Percentiles rank a stretch among this genome's conserved stretches.
phyloP scores from a whole-genome alignment of 2,797 vertebrate species.

The Furcifer pardalis region DNA sequence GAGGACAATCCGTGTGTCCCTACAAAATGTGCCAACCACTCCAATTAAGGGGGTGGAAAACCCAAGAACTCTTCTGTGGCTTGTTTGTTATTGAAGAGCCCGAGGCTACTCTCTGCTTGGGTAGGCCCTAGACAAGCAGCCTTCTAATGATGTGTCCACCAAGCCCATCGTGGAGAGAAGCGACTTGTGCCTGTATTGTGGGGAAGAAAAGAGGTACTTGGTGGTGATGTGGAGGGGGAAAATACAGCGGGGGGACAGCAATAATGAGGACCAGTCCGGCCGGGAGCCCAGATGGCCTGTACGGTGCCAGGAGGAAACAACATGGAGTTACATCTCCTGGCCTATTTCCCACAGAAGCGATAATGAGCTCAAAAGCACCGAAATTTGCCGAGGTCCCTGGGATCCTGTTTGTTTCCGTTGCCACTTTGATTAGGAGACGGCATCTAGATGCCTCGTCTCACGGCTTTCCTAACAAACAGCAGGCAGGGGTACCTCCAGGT shows the following conservation, averaged over 20 bases:
- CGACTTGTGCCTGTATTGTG: no score
- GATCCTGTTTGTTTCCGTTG: neutral
- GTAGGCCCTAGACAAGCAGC: slow-evolving; percentile 68
- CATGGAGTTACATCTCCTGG: slow-evolving; percentile 20
- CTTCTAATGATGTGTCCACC: slow-evolving; percentile 69
- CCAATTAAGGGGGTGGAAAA: slow-evolving; percentile 64
- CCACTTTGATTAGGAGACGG: neutral
- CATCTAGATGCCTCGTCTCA: no score
- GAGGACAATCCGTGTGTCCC: slow-evolving; percentile 46
- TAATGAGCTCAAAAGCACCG: neutral
- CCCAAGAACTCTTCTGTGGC: slow-evolving; percentile 59
- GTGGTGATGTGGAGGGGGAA: slow-evolving; percentile 30
- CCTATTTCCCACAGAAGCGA: slow-evolving; percentile 38
- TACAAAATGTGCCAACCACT: slow-evolving; percentile 57
- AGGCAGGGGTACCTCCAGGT: neutral
- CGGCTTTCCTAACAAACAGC: neutral
- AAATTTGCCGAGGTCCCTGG: neutral
- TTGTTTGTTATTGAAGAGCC: slow-evolving; percentile 70
- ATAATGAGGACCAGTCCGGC: slow-evolving; percentile 32
- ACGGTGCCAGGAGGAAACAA: slow-evolving; percentile 33
- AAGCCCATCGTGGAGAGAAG: slow-evolving; percentile 48
- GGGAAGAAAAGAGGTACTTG: neutral
- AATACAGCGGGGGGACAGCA: slow-evolving; percentile 19
- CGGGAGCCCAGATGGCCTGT: neutral
- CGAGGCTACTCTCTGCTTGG: slow-evolving; percentile 62